Evolutionary conservation across 2,797 vertebrate genomes (phyloP), one percentile per base, ranked within the genome.

Genomic region (Microctenopoma lineatum): DNA sequence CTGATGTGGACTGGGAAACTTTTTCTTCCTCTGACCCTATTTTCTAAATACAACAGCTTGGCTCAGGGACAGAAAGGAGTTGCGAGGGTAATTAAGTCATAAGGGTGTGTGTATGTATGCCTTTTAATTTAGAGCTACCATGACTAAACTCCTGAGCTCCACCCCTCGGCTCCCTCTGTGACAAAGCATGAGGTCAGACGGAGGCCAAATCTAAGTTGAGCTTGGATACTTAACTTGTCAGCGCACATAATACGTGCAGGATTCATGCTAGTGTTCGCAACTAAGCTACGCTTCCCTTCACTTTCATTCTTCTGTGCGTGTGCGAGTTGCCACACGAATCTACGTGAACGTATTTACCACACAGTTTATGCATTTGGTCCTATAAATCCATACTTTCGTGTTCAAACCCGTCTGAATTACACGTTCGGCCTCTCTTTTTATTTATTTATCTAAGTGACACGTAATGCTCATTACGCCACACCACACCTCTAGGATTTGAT

Each of bases 401-500:
- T 54, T 52, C 13, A 11, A 53, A 46, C 59, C 78, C 67, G 57
- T 61, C 53, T 79, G 62, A 61, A 29, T 36, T 18, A 51, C 66
- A 12, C 48, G 14, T n/a, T 61, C 45, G 3, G 51, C 21, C 26
- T 63, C 11, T 26, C 52, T 68, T 64, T 55, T 56, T 73, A 46
- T 44, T 58, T 45, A 7, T 55, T 48, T 5, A 79, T 77, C 59
- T 68, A 32, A 62, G 52, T 74, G 61, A 65, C 67, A 51, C 27
- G 38, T 51, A 48, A 53, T 26, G 64, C 52, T 80, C 53, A 50
- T 80, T 70, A 68, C 65, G 51, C 42, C 3, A 10, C 42, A 32
- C 46, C 51, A 5, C 83, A 99, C 98, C 96, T 99, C 97, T 46
- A 99, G 91, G 87, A 99, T 98, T 86, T 99, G 98, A 90, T 99